Base-by-base conservation (phyloP, 37 sponge, comb jelly and placozoan species). In the Spongilla lacustris region DNA sequence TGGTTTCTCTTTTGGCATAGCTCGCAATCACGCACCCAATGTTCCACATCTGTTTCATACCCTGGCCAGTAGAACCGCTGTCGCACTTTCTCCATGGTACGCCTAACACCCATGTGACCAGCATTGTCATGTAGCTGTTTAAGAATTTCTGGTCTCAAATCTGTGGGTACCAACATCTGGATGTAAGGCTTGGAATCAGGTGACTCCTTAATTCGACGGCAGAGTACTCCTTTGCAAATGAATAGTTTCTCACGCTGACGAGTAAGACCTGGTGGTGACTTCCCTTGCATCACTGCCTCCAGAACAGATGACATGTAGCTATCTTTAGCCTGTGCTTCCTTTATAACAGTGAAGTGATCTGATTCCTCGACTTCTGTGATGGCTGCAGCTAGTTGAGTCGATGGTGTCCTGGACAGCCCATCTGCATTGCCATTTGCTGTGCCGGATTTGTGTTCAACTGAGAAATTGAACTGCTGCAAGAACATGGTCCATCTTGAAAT, bases 1-100 rank as follows among this genome's bases (percentile, higher is more conserved):
- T 25, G 71, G 83, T 70, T 70, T 33, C 73, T 19, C 24, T 34
- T 26, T 36, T 70, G 73, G 70, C 83, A 82, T 79, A 46, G 66
- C 28, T 79, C 41, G 37, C 83, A 82, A 29, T 70, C 49, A 29
- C 71, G 22, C 21, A 82, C 32, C 83, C 83, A 84, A 27, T 75
- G 28, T 33, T 75, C 35, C 11, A 74, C 75, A 48, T 84, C 76
- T 28, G n/a, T 2, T 26, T 49, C 58, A 48, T 74, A 49, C n/a
- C 85, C 78, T 32, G 85, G 85, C 85, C 85, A 85, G 46, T 85
- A 85, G 38, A 77, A 85, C 34, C 78, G 38, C 67, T 85, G 41
- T 76, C 76, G 76, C 46, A 76, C 48, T 25, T 76, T 76, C 22
- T 74, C 68, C 35, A 76, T 50, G 17, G 68, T 76, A 29, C 75